phyloP scores from a whole-genome alignment of 2,888 invertebrate species.

The Melanargia galathea region DNA sequence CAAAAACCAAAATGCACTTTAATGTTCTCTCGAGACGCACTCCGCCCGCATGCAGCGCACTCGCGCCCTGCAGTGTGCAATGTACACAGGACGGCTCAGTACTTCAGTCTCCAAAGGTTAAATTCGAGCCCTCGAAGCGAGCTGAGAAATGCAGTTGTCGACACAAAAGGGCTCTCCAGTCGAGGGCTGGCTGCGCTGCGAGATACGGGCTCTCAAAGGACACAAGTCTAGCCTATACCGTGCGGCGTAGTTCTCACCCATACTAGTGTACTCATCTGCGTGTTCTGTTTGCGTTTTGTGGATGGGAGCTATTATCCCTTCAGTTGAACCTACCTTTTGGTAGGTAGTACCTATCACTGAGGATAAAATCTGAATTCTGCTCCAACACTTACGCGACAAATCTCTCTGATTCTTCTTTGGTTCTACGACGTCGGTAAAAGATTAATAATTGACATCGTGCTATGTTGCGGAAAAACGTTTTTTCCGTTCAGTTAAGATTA shows the following conservation, averaged over 20 bases:
- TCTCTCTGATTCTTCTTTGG: too few species aligned
- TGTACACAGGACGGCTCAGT: conserved; percentile 27
- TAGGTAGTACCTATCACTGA: too few species aligned
- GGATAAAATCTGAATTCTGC: too few species aligned
- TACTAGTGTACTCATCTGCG: not conserved
- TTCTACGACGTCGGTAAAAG: too few species aligned
- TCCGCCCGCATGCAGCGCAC: conserved; percentile 20
- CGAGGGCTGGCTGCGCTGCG: conserved; percentile 29
- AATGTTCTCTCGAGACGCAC: conserved; percentile 33
- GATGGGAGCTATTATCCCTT: not conserved
- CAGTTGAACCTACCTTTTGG: not conserved
- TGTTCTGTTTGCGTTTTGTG: not conserved
- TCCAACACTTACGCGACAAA: too few species aligned
- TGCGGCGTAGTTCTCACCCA: too few species aligned
- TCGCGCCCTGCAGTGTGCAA: not conserved
- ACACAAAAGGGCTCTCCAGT: conserved; percentile 33
- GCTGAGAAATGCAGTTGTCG: conserved; percentile 33
- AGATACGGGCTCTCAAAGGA: conserved; percentile 36
- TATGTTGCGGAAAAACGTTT: too few species aligned
- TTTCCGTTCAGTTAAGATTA: too few species aligned
- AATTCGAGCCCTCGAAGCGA: conserved; percentile 34
- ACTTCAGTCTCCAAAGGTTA: conserved; percentile 35
- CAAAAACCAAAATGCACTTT: conserved; percentile 24
- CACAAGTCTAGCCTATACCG: conserved; percentile 29
- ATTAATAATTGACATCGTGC: too few species aligned